phyloP scores from a whole-genome alignment of 2,888 invertebrate species.

The Anodontia alba region DNA sequence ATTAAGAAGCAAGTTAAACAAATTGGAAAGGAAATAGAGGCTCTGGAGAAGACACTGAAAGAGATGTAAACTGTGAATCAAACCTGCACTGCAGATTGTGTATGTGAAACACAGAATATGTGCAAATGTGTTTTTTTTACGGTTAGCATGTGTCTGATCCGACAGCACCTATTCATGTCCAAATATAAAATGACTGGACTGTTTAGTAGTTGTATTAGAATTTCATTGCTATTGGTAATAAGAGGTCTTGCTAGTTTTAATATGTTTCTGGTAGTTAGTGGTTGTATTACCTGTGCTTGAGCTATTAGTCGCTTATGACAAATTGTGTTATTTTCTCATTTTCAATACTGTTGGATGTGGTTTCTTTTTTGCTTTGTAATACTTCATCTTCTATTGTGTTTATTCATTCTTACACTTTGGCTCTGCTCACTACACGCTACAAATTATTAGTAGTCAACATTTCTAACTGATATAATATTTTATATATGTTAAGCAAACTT shows the following conservation, averaged over 20 bases:
- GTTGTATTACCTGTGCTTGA: too few relatives aligned
- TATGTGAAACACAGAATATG: background rate
- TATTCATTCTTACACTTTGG: background rate
- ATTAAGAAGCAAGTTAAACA: background rate
- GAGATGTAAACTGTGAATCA: constrained; percentile 1
- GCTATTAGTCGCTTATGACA: too few relatives aligned
- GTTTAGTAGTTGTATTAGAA: too few relatives aligned
- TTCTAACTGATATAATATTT: too few relatives aligned
- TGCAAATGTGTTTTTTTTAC: background rate
- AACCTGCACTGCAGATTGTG: background rate
- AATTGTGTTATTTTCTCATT: background rate
- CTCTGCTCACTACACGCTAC: background rate
- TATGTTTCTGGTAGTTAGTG: too few relatives aligned
- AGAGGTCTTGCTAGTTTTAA: too few relatives aligned
- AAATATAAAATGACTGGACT: too few relatives aligned
- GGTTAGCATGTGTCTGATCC: background rate
- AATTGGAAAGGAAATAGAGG: background rate
- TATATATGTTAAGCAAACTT: too few relatives aligned
- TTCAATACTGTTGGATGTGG: background rate
- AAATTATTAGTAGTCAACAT: too few relatives aligned
- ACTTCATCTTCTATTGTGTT: background rate
- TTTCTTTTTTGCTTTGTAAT: background rate
- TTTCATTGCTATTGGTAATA: background rate
- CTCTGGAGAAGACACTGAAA: background rate
- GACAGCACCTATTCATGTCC: too few relatives aligned